Evolutionary conservation across 1,140 invertebrate species (phyloP).

Genomic region (Calliphora vicina): DNA sequence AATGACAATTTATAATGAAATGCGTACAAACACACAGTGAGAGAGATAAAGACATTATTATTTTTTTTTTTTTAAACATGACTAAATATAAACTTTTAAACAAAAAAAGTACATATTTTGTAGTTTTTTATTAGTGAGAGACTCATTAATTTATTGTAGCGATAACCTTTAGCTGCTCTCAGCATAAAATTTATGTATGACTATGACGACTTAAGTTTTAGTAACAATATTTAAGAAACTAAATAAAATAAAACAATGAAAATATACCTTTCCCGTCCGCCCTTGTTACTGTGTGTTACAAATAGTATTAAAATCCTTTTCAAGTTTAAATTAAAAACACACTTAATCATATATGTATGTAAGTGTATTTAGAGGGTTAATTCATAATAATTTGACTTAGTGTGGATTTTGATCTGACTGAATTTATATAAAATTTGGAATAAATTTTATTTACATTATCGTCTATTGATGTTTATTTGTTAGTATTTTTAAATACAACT

Average conservation of each 20-base stretch:
- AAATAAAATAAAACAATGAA: neutral
- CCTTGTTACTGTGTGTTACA: neutral
- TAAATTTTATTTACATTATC: too few species aligned
- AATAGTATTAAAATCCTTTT: neutral
- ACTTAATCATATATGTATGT: too few species aligned
- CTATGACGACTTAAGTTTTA: neutral
- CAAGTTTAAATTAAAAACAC: neutral
- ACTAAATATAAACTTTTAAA: neutral
- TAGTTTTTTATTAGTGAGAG: neutral
- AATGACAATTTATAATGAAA: slow-evolving; percentile 5
- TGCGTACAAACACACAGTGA: neutral
- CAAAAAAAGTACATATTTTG: neutral
- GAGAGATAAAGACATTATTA: neutral
- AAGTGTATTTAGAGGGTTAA: too few species aligned
- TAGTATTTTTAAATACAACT: too few species aligned
- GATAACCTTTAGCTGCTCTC: slow-evolving; percentile 21
- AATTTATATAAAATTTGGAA: too few species aligned
- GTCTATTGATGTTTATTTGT: too few species aligned
- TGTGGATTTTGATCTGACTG: too few species aligned
- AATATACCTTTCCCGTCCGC: neutral
- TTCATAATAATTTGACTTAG: too few species aligned
- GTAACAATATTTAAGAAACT: neutral
- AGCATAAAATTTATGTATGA: neutral
- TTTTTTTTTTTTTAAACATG: too few species aligned
- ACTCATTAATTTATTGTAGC: slow-evolving; percentile 23